phyloP scores from a whole-genome alignment of 2,888 invertebrate species.

The Selenia dentaria region DNA sequence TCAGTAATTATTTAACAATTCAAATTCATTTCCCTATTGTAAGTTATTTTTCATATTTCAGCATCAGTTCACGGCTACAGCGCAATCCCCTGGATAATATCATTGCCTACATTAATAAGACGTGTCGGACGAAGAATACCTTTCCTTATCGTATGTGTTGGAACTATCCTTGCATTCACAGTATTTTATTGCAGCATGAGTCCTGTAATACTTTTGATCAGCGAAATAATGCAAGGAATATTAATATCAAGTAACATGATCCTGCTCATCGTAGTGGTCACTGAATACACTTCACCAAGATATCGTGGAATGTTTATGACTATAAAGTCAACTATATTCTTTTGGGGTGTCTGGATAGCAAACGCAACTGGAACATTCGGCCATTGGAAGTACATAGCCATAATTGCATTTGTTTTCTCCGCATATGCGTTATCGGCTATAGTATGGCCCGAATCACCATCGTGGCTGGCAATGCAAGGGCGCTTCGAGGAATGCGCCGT shows the following conservation, averaged over 20 bases:
- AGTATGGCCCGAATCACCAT: constrained; percentile 37
- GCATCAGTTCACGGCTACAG: constrained; percentile 33
- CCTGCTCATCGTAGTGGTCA: constrained; percentile 31
- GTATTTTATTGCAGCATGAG: constrained; percentile 38
- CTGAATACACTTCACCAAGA: constrained; percentile 41
- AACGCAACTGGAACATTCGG: constrained; percentile 40
- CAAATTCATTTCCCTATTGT: too few relatives aligned
- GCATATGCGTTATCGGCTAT: constrained; percentile 30
- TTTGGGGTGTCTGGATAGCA: constrained; percentile 41
- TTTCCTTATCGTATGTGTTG: constrained; percentile 28
- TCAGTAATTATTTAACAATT: too few relatives aligned
- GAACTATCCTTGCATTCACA: constrained; percentile 29
- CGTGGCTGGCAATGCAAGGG: constrained; percentile 43
- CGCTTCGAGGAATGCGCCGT: constrained; percentile 37
- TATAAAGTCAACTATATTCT: constrained; percentile 39
- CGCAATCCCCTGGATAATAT: constrained; percentile 32
- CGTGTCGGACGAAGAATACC: constrained; percentile 31
- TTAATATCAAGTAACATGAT: constrained; percentile 24
- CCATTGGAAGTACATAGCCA: constrained; percentile 37
- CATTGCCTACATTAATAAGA: constrained; percentile 26
- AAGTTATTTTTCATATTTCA: background rate
- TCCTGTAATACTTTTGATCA: constrained; percentile 37
- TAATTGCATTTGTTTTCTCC: constrained; percentile 33
- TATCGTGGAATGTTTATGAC: constrained; percentile 41
- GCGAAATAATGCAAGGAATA: constrained; percentile 37